A percentile compares a stretch with the other conserved stretches of the same genome.
Conservation (phyloP, 2,888 invertebrate genomes). For the Pomacea canaliculata region DNA sequence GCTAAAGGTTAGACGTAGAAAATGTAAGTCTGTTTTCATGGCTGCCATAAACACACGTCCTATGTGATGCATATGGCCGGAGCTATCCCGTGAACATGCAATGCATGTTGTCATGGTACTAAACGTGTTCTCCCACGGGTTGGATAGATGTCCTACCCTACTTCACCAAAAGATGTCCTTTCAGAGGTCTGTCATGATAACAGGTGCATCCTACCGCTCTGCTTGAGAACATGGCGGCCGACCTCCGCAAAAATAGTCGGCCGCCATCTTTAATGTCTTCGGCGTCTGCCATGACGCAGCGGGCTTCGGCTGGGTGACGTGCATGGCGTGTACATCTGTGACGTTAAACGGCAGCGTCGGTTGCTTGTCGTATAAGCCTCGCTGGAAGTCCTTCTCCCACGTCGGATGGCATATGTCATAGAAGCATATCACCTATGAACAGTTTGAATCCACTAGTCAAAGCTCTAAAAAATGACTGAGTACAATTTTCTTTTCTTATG, state of each 20-base stretch:
- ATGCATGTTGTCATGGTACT: too few relatives aligned
- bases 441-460: too few relatives aligned
- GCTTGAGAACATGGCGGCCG: conserved; percentile 16
- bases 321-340: conserved; percentile 15
- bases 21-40: too few relatives aligned
- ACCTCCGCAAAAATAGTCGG: conserved; percentile 22
- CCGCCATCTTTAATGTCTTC: neutral
- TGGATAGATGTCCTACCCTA: too few relatives aligned
- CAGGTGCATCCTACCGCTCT: conserved; percentile 8
- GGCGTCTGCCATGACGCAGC: conserved; percentile 14
- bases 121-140: too few relatives aligned
- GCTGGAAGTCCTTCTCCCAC: conserved; percentile 17
- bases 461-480: too few relatives aligned
- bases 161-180: too few relatives aligned
- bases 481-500: too few relatives aligned
- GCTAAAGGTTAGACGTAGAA: too few relatives aligned
- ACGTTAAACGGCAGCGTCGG: conserved; percentile 9
- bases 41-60: too few relatives aligned
- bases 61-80: too few relatives aligned
- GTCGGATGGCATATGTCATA: conserved; percentile 22
- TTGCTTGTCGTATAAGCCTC: conserved; percentile 5
- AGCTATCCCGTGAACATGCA: too few relatives aligned
- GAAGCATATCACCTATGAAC: conserved; percentile 24
- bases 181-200: neutral
- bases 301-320: conserved; percentile 26